Evolutionary conservation across 2,888 invertebrate genomes (phyloP), one percentile per base, ranked within the genome.

Genomic region (Chloromyia formosa): DNA sequence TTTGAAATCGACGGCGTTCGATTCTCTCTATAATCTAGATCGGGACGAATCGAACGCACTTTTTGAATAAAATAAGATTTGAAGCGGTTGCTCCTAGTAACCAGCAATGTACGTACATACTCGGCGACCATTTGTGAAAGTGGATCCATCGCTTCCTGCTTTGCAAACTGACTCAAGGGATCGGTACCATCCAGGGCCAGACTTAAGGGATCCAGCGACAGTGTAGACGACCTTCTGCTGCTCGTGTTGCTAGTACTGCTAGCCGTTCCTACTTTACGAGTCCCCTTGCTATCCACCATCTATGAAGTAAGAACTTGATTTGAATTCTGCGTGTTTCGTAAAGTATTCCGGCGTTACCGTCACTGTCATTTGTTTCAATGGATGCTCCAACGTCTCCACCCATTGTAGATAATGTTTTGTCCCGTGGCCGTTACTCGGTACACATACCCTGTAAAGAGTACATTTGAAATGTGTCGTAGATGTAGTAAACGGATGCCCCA

Each of bases 161-260:
- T 86, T 1, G 90, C 90, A 84, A 93, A 91, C 80, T 90, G 90
- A 20, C 91, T 91, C 27, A 94, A 84, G 0, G 94, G 94, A 86
- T 94, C 93, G 0, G 89, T 87, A 35, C 92, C 92, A 81, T 93
- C 93, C 2, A 93, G 82, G 42, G 90, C 88, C 7, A 86, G 83
- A 74, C 87, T 83, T 14, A 90, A 80, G 3, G 89, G 88, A 80
- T 90, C 89, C 7, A 81, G 80, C 42, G 88, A 84, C 53, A 87
- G 82, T 3, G 88, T 88, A 0, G 88, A 88, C 0, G 88, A 87
- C 53, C 87, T 87, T 3, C 88, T 88, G 79, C 88, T 88, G 35
- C 83, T 84, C 1, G 84, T 81, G 74, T 84, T 85, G 76, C 86
- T 87, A n/a, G 87, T 83, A 42, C 86, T 83, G 75, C 87, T 85